Evolutionary conservation across 1,140 invertebrate species (phyloP).

Genomic region (Apis cerana): DNA sequence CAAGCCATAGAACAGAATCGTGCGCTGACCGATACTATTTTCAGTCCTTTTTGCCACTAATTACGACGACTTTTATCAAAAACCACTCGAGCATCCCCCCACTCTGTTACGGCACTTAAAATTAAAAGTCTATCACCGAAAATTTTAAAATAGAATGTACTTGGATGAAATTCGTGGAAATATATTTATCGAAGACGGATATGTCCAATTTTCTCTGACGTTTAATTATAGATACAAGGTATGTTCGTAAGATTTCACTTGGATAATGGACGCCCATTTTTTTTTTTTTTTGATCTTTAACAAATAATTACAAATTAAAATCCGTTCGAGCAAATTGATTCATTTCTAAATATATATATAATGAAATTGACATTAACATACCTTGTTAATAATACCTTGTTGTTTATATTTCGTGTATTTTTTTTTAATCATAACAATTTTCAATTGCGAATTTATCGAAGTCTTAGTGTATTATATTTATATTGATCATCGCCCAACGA

Average conservation of each 20-base stretch:
- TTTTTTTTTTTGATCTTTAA: too few species aligned
- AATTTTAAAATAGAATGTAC: conserved; percentile 41
- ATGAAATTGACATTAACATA: too few species aligned
- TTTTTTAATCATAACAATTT: too few species aligned
- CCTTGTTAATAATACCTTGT: too few species aligned
- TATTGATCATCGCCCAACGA: not conserved
- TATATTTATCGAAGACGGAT: not conserved
- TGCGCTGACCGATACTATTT: conserved; percentile 46
- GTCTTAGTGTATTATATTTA: too few species aligned
- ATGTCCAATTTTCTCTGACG: not conserved
- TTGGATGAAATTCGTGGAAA: conserved; percentile 31
- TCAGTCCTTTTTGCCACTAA: conserved; percentile 52
- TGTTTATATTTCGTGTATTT: too few species aligned
- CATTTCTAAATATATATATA: too few species aligned
- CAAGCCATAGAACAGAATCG: not conserved
- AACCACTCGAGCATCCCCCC: conserved; percentile 8
- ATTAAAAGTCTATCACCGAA: conserved; percentile 15
- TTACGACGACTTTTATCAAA: conserved; percentile 50
- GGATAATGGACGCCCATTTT: too few species aligned
- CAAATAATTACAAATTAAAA: too few species aligned
- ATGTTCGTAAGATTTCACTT: not conserved
- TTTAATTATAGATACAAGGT: not conserved
- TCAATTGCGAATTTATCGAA: too few species aligned
- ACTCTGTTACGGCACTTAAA: not conserved
- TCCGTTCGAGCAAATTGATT: too few species aligned